Evolutionary conservation across 1,140 invertebrate species (phyloP).

Genomic region (Lamellibrachia luymesi): DNA sequence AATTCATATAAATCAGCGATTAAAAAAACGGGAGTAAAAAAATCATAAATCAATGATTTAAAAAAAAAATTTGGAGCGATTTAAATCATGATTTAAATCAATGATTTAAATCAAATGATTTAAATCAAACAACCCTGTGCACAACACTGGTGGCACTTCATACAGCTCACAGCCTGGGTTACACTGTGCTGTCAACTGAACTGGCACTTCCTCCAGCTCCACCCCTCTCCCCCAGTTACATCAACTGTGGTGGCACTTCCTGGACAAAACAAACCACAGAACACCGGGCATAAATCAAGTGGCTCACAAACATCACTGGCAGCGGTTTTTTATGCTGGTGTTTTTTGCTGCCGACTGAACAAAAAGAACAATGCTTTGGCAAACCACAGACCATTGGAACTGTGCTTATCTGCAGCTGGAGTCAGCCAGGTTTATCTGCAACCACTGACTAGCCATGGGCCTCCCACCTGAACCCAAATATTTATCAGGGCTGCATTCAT

Average conservation of each 20-base stretch:
- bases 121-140: no score
- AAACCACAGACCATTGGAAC: background rate
- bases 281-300: background rate
- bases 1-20: no score
- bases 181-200: background rate
- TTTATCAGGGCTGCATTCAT: background rate
- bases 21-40: no score
- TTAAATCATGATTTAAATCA: no score
- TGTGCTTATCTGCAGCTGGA: background rate
- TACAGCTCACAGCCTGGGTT: no score
- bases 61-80: no score
- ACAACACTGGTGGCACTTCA: no score
- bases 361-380: background rate
- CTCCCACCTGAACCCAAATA: constrained; percentile 3
- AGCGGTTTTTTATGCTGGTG: no score
- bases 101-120: no score
- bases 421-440: background rate
- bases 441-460: background rate
- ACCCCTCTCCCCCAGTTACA: background rate
- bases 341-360: background rate
- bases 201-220: background rate
- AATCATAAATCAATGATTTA: no score
- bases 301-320: background rate
- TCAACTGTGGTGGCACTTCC: background rate
- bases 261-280: background rate